Evolutionary conservation across 2,113 vertebrate species (phyloP), one percentile per base, ranked within the genome.

Genomic region (Eclectus roratus): DNA sequence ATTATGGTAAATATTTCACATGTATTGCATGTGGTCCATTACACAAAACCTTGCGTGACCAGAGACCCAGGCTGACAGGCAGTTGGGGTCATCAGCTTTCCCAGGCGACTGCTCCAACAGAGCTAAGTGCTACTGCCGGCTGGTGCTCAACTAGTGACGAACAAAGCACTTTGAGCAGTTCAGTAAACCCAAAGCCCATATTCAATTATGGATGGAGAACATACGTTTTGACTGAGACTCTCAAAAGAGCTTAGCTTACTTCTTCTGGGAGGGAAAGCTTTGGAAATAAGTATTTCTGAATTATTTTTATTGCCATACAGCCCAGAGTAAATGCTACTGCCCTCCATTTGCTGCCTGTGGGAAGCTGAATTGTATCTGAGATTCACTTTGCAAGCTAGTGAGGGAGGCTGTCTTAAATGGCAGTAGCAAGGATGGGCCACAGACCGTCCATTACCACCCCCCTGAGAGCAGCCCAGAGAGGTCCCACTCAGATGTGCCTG

Each of bases 1-100:
- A 78, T 64, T 87, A 60, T 27, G 63, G 77, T 69, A 64, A 87
- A 74, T 96, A 92, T 89, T 94, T 78, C 88, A 71, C 39, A 64
- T 71, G 39, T 53, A 10, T 33, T 64, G 56, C 27, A 11, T 17
- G 27, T 9, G 2, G 47, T 43, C 58, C 50, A 11, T 74, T 50
- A 47, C 80, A 81, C 88, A 79, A 43, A 85, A 21, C 6, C 39
- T 60, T 68, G 73, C 0, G 0, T 81, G 95, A 68, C 13, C 69
- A 47, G 55, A 56, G 65, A 50, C 39, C 60, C 27, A 7, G 65
- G 43, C 91, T 94, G 92, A 25, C 46, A 41, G 73, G 84, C 80
- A 78, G 55, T 13, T 1, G 2, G 43, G 69, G 72, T 61, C 11
- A 0, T 78, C 80, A 50, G 61, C 81, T 76, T 28, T 89, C 84